These are phyloP conservation scores for Drosophila nigrodunni DNA, from an alignment of 1,140 invertebrate genomes.

Conservation along the genomic window DNA sequence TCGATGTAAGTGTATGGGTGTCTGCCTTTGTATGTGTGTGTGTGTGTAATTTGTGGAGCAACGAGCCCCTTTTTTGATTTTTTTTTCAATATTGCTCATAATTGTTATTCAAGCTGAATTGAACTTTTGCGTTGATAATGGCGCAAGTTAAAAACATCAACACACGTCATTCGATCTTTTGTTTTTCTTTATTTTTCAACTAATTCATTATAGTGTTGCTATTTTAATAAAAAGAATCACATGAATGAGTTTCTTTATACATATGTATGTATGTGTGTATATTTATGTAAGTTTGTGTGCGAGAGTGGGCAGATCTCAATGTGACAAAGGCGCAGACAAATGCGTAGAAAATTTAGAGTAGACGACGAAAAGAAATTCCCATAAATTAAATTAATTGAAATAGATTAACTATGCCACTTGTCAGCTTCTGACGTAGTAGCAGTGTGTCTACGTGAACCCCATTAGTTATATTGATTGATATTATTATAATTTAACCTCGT, in stretches of 20 bases:
- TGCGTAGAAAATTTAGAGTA: slow-evolving; percentile 33
- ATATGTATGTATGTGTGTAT: not conserved
- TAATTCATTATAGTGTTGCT: slow-evolving; percentile 9
- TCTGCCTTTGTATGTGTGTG: slow-evolving; percentile 16
- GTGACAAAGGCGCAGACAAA: slow-evolving; percentile 15
- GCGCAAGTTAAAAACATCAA: slow-evolving; percentile 65
- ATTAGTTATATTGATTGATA: slow-evolving; percentile 1
- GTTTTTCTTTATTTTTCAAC: slow-evolving; percentile 22
- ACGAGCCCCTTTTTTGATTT: slow-evolving; percentile 66
- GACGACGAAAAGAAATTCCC: slow-evolving; percentile 16
- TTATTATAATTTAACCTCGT: slow-evolving; percentile 2
- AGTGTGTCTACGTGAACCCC: slow-evolving; percentile 23
- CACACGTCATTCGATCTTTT: slow-evolving; percentile 60
- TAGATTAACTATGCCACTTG: slow-evolving; percentile 6
- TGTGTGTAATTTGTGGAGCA: slow-evolving; percentile 36
- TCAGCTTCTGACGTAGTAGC: slow-evolving; percentile 33
- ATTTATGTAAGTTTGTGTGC: not conserved
- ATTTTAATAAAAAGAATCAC: not conserved
- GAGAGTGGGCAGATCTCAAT: slow-evolving; percentile 4
- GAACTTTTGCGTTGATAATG: slow-evolving; percentile 61
- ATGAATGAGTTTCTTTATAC: not conserved
- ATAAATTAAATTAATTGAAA: slow-evolving; percentile 36
- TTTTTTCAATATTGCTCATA: slow-evolving; percentile 49
- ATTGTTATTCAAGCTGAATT: slow-evolving; percentile 77
- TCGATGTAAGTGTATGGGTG: slow-evolving; percentile 33